phyloP scores from a whole-genome alignment of 2,113 vertebrate species.

The Turnix velox region DNA sequence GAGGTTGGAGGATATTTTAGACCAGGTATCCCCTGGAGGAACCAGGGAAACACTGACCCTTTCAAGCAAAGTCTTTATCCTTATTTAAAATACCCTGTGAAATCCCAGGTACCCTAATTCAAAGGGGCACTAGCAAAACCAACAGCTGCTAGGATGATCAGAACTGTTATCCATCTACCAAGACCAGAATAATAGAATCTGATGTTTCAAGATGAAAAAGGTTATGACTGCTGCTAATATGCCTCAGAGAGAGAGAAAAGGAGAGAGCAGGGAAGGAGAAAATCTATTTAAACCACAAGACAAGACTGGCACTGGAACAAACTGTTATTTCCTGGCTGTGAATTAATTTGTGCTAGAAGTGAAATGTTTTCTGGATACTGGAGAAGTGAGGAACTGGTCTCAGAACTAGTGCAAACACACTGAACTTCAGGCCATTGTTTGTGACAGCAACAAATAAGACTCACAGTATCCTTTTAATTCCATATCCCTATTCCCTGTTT shows the following conservation, averaged over 20 bases:
- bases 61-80: neutral
- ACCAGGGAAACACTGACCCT: neutral
- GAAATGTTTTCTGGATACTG: neutral
- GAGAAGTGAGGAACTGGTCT: neutral
- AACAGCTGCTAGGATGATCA: neutral
- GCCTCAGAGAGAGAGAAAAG: neutral
- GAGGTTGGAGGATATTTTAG: slow-evolving; percentile 36
- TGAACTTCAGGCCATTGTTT: neutral
- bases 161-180: neutral
- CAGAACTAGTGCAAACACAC: neutral
- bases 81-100: neutral
- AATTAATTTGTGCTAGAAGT: neutral
- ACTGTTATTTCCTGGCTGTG: neutral
- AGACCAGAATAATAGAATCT: neutral
- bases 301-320: neutral
- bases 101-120: neutral
- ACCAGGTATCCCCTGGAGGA: neutral
- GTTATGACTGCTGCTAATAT: neutral
- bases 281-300: neutral
- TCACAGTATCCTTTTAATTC: neutral
- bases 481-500: neutral
- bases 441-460: neutral
- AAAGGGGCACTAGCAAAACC: neutral
- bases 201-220: neutral
- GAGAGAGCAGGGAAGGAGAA: neutral